Base-by-base conservation (phyloP, 2,888 invertebrate species). In the Lasius platythorax region DNA sequence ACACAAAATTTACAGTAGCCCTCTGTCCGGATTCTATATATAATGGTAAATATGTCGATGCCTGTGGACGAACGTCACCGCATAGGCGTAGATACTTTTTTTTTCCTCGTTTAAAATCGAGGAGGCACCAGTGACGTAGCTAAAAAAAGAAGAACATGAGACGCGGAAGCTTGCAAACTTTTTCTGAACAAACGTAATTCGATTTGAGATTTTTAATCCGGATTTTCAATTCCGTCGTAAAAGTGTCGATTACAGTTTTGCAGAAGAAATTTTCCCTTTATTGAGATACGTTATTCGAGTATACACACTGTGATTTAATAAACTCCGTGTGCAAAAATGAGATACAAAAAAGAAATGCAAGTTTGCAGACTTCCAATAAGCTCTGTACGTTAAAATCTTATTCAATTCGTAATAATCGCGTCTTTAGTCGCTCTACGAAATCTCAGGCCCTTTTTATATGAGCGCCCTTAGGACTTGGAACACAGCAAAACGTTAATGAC, bases 1-100 rank as follows among this genome's bases (percentile, higher is more conserved):
- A 89, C 90, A 90, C 83, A 87, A 89, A 89, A 91, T 85, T 89
- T 85, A 89, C 58, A 83, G 28, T 90, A 89, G 83, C 84, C 86
- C 50, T 53, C 50, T 53, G 81, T 88, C 83, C 76, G 76, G 78
- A 88, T 85, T 68, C 72, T 75, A 82, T 63, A 63, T 70, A 75
- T 84, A 82, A 83, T 68, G 63, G 76, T 85, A 72, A 85, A 64
- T 85, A 73, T 73, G 78, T 78, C 64, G 83, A 61, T 83, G 84
- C 72, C 86, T 86, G 83, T 88, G 82, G 86, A 89, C 85, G 83
- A 84, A 72, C 76, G 79, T 85, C 87, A 83, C 84, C 87, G 76
- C 81, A n/a, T 76, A 87, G 82, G 70, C 81, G 83, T 83, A 76
- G 73, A 84, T 85, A 82, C 64, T 81, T 82, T 81, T 79, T 76